These are phyloP conservation scores for Illadopsis cleaveri DNA, from an alignment of 2,113 vertebrate genomes.

Conservation along the genomic window DNA sequence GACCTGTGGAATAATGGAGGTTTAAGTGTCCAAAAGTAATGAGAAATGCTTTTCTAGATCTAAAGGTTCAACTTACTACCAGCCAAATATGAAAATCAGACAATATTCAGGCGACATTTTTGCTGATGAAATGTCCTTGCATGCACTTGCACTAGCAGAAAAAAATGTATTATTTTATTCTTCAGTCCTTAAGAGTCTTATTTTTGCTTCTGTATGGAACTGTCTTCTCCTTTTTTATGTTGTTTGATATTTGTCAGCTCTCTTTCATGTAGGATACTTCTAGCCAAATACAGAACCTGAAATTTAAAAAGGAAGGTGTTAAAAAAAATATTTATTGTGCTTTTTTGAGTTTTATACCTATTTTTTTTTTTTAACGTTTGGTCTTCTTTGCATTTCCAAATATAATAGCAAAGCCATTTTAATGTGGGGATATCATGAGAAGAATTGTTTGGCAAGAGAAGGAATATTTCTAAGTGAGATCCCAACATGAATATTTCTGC, in stretches of 20 bases:
- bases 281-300: background rate
- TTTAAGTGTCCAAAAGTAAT: background rate
- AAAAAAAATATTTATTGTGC: background rate
- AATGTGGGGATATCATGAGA: conserved; percentile 49
- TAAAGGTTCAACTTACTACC: background rate
- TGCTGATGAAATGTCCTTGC: background rate
- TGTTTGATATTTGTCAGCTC: background rate
- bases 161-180: background rate
- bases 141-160: background rate
- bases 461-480: conserved; percentile 64
- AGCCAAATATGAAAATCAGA: background rate
- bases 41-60: background rate
- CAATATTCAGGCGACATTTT: background rate
- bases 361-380: background rate
- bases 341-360: background rate
- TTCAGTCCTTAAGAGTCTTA: background rate
- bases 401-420: conserved; percentile 32
- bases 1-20: background rate
- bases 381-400: conserved; percentile 45
- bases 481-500: conserved; percentile 60
- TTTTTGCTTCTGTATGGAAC: background rate
- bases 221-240: background rate
- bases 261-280: background rate
- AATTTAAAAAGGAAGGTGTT: background rate
- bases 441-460: conserved; percentile 64